Evolutionary conservation across 2,888 invertebrate genomes (phyloP), one percentile per base, ranked within the genome.

Genomic region (Athalia cordata): DNA sequence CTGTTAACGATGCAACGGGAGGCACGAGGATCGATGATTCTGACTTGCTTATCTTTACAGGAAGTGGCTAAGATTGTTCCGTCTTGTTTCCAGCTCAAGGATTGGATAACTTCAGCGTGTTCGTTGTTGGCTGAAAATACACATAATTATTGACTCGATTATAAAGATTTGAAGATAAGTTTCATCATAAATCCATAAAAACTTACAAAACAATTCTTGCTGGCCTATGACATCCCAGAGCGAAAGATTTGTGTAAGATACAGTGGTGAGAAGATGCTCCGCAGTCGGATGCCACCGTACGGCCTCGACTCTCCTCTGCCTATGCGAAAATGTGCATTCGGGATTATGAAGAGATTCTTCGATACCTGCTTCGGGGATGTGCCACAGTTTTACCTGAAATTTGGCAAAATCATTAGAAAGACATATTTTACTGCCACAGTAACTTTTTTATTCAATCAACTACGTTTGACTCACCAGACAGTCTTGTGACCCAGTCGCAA

Each of bases 281-380:
- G 97, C 97, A 7, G 95, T 94, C 0, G 98, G 98, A 90, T 98
- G 97, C 91, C 98, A 98, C 47, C 95, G 94, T 0, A 98, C 96
- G 49, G 95, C 96, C 90, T 98, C 98, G 0, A 98, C 96, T 78
- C 97, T 92, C 45, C 95, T 93, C 90, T 97, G 96, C 84, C 96
- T 95, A 86, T 96, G 95, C 0, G 96, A 95, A 84, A 97, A 93
- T 2, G 95, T 94, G 86, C 96, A 95, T 87, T 96, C 96, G 0
- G 96, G 93, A 83, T 95, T 95, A 57, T 94, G 94, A 0, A 96
- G 90, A 0, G 95, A 95, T 87, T 95, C 94, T 86, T 95, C 94
- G 78, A 97, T 89, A 0, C 96, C 96, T 82, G 93, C 93, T 79
- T 95, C 95, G 8, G 97, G 97, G 86, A 98, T 95, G 86, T 96